Evolutionary conservation across 2,797 vertebrate species (phyloP).

Genomic region (Pantherophis alleghaniensis): DNA sequence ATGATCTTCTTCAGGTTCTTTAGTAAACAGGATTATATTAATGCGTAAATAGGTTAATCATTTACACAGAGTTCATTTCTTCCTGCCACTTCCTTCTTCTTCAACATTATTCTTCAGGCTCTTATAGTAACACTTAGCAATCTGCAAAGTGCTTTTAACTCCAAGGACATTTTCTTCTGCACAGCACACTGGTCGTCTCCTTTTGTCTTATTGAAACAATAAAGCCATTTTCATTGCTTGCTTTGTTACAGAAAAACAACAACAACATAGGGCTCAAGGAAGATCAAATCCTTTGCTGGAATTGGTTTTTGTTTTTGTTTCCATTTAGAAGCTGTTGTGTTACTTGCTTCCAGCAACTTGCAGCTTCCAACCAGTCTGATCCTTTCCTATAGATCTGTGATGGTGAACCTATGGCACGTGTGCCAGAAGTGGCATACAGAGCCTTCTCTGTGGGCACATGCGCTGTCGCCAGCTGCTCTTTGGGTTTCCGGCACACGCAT

Average conservation of each 20-base stretch:
- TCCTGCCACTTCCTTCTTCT: conserved; percentile 37
- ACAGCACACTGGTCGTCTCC: neutral
- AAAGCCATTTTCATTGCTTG: neutral
- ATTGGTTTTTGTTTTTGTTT: neutral
- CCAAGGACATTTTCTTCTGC: neutral
- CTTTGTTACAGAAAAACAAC: neutral
- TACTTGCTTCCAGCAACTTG: neutral
- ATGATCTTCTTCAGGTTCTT: conserved; percentile 9
- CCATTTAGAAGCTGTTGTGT: neutral
- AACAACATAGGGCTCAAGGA: neutral
- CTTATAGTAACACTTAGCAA: conserved; percentile 21
- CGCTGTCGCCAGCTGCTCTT: no score
- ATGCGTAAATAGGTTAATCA: conserved; percentile 7
- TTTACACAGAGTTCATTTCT: conserved; percentile 31
- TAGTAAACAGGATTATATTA: neutral
- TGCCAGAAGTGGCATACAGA: no score
- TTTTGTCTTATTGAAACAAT: neutral
- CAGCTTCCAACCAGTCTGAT: neutral
- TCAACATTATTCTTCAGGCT: conserved; percentile 10
- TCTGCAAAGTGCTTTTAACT: conserved; percentile 29
- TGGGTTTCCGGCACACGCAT: no score
- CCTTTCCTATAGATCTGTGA: neutral
- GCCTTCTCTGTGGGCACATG: no score
- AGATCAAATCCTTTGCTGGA: neutral
- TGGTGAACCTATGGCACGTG: no score